Evolutionary conservation across 2,797 vertebrate genomes (phyloP).

Genomic region (Australoheros facetus): DNA sequence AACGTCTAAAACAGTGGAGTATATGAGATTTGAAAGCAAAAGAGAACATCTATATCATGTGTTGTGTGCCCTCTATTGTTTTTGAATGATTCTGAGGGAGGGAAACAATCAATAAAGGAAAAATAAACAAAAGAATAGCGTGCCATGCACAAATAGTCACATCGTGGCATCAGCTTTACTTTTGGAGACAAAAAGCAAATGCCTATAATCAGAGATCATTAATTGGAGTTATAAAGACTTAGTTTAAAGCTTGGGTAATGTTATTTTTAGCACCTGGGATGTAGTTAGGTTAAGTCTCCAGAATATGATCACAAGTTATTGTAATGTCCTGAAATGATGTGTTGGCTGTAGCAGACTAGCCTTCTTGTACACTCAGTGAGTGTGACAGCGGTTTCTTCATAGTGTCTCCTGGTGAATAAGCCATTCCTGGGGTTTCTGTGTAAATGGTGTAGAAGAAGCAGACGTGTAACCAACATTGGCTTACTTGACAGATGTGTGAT

Average conservation of each 20-base stretch:
- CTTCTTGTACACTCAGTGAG: neutral
- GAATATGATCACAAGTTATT: neutral
- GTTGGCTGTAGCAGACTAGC: neutral
- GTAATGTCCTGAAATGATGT: neutral
- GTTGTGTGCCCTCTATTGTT: neutral
- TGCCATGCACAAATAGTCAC: neutral
- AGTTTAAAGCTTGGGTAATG: neutral
- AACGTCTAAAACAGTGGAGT: neutral
- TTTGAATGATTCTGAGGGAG: neutral
- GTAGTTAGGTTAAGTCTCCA: neutral
- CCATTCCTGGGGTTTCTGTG: neutral
- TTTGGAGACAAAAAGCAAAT: neutral
- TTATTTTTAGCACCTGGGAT: neutral
- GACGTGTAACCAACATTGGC: neutral
- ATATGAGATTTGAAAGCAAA: constrained; percentile 4
- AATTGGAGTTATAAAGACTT: neutral
- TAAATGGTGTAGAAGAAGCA: constrained; percentile 10
- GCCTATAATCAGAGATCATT: neutral
- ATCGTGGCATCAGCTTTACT: neutral
- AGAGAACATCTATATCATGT: neutral
- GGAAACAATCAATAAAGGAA: neutral
- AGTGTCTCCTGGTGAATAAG: neutral
- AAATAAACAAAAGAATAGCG: neutral
- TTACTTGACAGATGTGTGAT: constrained; percentile 29
- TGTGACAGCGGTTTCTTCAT: neutral